Evolutionary conservation across 1,140 invertebrate genomes (phyloP).

Genomic region (Pomacea maculata): DNA sequence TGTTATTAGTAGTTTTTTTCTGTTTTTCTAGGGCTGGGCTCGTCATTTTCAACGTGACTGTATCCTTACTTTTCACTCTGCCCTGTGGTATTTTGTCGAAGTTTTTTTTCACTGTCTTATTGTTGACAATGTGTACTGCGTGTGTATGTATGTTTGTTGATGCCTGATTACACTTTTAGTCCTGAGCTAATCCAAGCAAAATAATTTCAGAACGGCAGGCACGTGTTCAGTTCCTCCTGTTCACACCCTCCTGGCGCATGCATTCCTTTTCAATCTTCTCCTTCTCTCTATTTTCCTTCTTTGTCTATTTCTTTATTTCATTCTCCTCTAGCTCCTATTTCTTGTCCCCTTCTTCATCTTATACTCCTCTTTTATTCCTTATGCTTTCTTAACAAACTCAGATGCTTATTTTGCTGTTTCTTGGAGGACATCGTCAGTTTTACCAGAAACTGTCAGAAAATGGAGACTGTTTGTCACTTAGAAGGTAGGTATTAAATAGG

Average conservation of each 20-base stretch:
- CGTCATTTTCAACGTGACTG: background rate
- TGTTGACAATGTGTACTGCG: background rate
- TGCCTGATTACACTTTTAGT: background rate
- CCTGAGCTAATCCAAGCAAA: background rate
- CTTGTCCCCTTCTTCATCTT: too few relatives aligned
- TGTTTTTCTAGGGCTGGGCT: background rate
- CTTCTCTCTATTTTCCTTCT: background rate
- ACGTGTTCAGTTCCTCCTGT: background rate
- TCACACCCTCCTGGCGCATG: background rate
- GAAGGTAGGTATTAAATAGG: too few relatives aligned
- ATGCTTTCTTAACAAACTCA: too few relatives aligned
- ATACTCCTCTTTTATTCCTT: too few relatives aligned
- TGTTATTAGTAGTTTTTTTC: background rate
- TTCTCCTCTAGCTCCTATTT: background rate
- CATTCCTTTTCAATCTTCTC: background rate
- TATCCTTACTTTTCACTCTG: background rate
- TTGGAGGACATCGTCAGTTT: too few relatives aligned
- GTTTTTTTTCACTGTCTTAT: background rate
- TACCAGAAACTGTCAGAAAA: too few relatives aligned
- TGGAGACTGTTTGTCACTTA: too few relatives aligned
- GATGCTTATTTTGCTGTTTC: too few relatives aligned
- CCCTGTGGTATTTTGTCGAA: background rate
- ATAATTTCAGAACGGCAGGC: background rate
- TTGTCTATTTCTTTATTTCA: background rate
- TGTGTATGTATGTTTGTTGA: background rate